These are phyloP conservation scores for Parus major DNA, from an alignment of 2,113 vertebrate genomes.

Conservation along the genomic window DNA sequence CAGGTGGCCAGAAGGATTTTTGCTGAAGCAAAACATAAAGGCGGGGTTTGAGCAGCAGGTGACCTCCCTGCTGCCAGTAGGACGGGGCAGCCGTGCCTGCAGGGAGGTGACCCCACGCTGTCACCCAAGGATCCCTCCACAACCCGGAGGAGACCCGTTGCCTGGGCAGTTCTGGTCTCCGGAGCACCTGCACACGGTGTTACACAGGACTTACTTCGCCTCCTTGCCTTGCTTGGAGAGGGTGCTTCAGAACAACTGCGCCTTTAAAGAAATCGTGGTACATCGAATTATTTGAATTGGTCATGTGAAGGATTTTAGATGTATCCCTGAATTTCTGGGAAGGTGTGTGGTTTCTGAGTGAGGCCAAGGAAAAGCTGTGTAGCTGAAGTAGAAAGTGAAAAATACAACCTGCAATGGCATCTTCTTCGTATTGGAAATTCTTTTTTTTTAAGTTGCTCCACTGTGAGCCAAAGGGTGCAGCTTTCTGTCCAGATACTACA, in stretches of 20 bases:
- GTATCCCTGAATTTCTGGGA: not conserved
- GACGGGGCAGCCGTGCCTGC: rapidly evolving
- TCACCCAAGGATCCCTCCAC: rapidly evolving
- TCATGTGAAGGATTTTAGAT: not conserved
- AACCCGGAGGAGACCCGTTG: rapidly evolving
- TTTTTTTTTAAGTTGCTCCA: not conserved
- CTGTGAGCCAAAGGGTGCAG: not conserved
- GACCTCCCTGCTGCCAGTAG: not conserved
- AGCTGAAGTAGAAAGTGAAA: not conserved
- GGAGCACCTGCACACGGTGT: rapidly evolving
- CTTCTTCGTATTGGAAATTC: not conserved
- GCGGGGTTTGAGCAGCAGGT: not conserved
- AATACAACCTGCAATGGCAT: not conserved
- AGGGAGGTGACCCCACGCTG: rapidly evolving
- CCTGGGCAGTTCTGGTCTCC: rapidly evolving
- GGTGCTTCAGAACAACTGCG: rapidly evolving
- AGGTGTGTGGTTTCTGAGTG: not conserved
- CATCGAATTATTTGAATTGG: not conserved
- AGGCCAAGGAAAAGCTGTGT: not conserved
- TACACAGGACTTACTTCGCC: rapidly evolving
- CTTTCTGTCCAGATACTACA: not conserved
- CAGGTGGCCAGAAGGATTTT: not conserved
- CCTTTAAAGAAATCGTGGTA: not conserved
- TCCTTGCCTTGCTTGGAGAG: not conserved
- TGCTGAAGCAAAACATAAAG: rapidly evolving